phyloP scores from a whole-genome alignment of 2,888 invertebrate genomes.

The Rhaphigaster nebulosa region DNA sequence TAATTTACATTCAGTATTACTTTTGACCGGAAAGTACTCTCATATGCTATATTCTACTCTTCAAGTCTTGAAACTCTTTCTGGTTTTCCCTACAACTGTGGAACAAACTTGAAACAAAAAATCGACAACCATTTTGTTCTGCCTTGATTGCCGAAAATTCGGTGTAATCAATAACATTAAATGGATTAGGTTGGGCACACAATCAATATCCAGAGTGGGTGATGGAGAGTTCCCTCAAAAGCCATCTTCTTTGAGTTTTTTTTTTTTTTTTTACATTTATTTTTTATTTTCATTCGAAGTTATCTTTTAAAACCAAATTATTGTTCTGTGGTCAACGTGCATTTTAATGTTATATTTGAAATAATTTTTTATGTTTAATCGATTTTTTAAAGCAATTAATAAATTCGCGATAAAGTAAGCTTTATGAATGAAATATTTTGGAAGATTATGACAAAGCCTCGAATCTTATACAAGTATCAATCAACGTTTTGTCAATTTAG shows the following conservation, averaged over 20 bases:
- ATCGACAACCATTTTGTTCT: neutral
- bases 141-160: constrained; percentile 9
- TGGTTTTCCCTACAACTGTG: neutral
- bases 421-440: too few species aligned
- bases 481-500: too few species aligned
- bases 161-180: constrained; percentile 13
- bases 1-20: neutral
- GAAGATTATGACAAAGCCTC: too few species aligned
- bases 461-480: too few species aligned
- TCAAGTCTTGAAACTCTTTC: neutral
- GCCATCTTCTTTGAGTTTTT: neutral
- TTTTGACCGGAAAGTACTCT: neutral
- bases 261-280: neutral
- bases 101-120: neutral
- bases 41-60: neutral
- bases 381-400: too few species aligned
- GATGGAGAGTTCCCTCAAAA: neutral
- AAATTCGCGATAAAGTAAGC: neutral
- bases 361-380: neutral
- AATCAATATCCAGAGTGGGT: neutral
- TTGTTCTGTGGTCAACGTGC: neutral
- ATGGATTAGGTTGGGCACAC: constrained; percentile 13
- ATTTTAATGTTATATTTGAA: too few species aligned
- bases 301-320: neutral
- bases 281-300: neutral